Evolutionary conservation across 2,113 vertebrate species (phyloP), one percentile per base, ranked within the genome.

Genomic region (Heloderma charlesbogerti): DNA sequence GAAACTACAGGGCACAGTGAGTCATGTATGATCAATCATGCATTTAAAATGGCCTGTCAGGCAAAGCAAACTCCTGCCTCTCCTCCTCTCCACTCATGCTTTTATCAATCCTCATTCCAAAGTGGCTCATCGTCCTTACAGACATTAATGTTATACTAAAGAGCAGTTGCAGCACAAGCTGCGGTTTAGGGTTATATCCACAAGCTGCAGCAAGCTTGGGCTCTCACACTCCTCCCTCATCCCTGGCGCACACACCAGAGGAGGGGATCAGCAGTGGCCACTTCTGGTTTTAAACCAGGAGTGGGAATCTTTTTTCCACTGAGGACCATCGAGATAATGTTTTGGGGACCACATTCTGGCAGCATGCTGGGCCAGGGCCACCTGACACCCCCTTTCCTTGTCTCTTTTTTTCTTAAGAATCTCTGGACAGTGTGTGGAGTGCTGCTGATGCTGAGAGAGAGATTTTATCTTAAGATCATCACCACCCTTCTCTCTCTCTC

Each of bases 41-140:
- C 89, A 85, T 57, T 93, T 95, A 94, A 60, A 92, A 93, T 94
- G 92, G 94, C 91, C 94, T 96, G 95, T 0, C 92, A 83, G 60
- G 79, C 85, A 54, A 81, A 89, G 84, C 92, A 91, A 88, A 87
- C 88, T 22, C 2, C 71, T 31, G 6, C 34, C 45, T 69, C 20
- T 66, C 25, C 22, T 25, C 0, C 0, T 34, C n/a, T 51, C 91
- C 69, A 29, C 16, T 81, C 2, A 0, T 84, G 81, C n/a, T 85
- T 91, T 0, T 0, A 85, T 92, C 81, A 37, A 90, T 87, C 81
- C 92, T n/a, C 77, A 34, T 0, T 0, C 80, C 29, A 60, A 84
- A 43, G 57, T 54, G 79, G 89, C 69, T 82, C 87, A 48, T 67
- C 89, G 37, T 87, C 51, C 57, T 29, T 0, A 40, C 9, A 66